These are phyloP conservation scores for Druon quercuslanigerum DNA, from an alignment of 1,140 invertebrate genomes.

Conservation along the genomic window DNA sequence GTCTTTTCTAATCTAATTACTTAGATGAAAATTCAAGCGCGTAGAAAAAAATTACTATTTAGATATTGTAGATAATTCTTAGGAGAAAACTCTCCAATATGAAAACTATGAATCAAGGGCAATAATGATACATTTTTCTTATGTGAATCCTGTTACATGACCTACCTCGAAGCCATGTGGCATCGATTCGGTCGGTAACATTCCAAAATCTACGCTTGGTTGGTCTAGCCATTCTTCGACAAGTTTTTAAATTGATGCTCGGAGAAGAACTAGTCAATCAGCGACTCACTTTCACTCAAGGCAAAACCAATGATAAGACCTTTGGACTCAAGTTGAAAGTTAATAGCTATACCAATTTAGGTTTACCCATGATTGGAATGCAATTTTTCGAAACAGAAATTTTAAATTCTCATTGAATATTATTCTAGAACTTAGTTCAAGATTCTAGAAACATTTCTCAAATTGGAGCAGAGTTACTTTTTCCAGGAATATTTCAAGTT, in stretches of 20 bases:
- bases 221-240: constrained; percentile 16
- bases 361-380: neutral
- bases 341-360: neutral
- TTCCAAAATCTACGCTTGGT: constrained; percentile 23
- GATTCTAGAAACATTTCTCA: no score
- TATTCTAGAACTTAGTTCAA: no score
- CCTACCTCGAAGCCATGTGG: constrained; percentile 27
- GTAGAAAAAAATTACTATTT: neutral
- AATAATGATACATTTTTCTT: constrained; percentile 15
- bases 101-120: neutral
- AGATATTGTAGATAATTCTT: neutral
- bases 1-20: neutral
- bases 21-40: neutral
- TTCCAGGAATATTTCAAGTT: neutral
- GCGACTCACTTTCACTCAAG: constrained; percentile 18
- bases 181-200: constrained; percentile 27
- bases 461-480: neutral
- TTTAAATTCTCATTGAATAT: neutral
- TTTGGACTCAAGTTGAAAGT: constrained; percentile 21
- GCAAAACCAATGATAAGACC: neutral
- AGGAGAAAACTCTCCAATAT: neutral
- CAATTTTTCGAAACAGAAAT: neutral
- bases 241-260: constrained; percentile 20
- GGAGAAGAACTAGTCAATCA: constrained; percentile 13
- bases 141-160: constrained; percentile 23